phyloP scores from a whole-genome alignment of 2,888 invertebrate species.

The Entomobrya proxima region DNA sequence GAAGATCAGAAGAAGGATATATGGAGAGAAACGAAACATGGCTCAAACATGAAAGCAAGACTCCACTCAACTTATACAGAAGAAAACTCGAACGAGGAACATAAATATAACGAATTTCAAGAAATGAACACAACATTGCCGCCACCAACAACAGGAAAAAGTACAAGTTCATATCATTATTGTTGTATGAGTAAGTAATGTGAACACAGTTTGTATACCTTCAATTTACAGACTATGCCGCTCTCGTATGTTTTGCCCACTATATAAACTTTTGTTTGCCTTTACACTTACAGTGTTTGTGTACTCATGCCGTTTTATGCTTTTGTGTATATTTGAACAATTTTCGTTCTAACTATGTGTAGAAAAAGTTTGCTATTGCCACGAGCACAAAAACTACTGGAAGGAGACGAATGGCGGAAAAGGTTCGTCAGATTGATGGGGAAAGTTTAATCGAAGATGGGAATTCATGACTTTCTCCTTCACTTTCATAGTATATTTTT shows the following conservation, averaged over 20 bases:
- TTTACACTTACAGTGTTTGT: not conserved
- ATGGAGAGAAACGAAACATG: slow-evolving; percentile 28
- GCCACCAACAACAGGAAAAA: slow-evolving; percentile 5
- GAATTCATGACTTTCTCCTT: slow-evolving; percentile 72
- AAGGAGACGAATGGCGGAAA: slow-evolving; percentile 71
- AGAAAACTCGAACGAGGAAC: slow-evolving; percentile 23
- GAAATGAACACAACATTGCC: slow-evolving; percentile 34
- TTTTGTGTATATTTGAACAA: not conserved
- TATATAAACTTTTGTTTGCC: not conserved
- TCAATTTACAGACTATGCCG: not conserved
- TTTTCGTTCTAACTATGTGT: not conserved
- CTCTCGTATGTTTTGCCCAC: not conserved
- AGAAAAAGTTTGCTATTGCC: not conserved
- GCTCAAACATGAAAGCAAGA: slow-evolving; percentile 11
- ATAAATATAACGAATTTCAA: slow-evolving; percentile 26
- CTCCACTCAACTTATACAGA: not conserved
- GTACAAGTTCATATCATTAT: slow-evolving; percentile 38
- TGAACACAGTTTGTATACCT: not conserved
- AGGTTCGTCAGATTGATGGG: slow-evolving; percentile 73
- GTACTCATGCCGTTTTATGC: not conserved
- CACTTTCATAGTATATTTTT: slow-evolving; percentile 5
- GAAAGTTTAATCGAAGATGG: slow-evolving; percentile 75
- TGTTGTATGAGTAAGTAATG: slow-evolving; percentile 19
- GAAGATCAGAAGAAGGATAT: not conserved
- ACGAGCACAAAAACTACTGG: not conserved